Percentiles rank a stretch among this genome's conserved stretches.
phyloP scores from a whole-genome alignment of 2,113 vertebrate genomes.

The Phainopepla nitens region DNA sequence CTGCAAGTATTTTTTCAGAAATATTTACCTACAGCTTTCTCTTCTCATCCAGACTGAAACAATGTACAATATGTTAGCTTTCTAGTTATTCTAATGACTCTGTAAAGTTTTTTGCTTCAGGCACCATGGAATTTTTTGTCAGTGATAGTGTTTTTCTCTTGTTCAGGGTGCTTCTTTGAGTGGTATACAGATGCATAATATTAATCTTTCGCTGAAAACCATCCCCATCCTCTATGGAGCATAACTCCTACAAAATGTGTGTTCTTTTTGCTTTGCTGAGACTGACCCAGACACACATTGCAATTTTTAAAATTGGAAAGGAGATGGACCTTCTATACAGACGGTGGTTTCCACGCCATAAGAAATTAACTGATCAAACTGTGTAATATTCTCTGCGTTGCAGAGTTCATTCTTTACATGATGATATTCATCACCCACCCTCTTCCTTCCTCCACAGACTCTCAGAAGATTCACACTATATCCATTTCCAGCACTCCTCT shows the following conservation, averaged over 20 bases:
- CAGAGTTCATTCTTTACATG: neutral
- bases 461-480: conserved; percentile 60
- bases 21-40: neutral
- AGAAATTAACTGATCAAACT: neutral
- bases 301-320: neutral
- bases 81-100: neutral
- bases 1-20: neutral
- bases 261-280: neutral
- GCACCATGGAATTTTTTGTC: neutral
- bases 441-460: conserved; percentile 59
- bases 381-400: neutral
- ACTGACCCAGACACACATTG: neutral
- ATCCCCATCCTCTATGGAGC: neutral
- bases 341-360: neutral
- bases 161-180: neutral
- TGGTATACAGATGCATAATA: neutral
- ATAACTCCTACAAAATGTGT: neutral
- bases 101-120: neutral
- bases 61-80: neutral
- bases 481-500: conserved; percentile 39
- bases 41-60: neutral
- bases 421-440: conserved; percentile 21
- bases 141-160: neutral
- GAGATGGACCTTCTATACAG: neutral
- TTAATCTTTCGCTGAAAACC: neutral